A percentile compares a stretch with the other conserved stretches of the same genome.
Evolutionary conservation across 1,140 invertebrate species (phyloP).

Genomic region (Heliconius hewitsoni): DNA sequence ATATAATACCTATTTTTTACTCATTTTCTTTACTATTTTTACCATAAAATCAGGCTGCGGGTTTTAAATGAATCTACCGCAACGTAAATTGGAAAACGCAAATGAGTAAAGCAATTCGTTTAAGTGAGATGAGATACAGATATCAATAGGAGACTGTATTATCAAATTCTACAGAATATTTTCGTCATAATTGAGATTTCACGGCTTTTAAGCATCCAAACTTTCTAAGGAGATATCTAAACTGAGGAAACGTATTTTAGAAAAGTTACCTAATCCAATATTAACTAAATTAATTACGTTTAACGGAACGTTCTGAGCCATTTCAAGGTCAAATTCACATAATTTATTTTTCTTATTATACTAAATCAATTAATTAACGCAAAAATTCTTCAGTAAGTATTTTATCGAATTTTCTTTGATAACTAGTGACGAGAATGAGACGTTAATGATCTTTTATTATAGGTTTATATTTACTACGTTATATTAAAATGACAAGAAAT

Average conservation of each 20-base stretch:
- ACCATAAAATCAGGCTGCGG: neutral
- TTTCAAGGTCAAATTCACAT: neutral
- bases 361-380: neutral
- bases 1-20: neutral
- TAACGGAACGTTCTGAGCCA: neutral
- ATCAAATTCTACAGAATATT: neutral
- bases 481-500: no score
- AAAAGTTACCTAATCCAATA: neutral
- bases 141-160: neutral
- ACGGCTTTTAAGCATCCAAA: neutral
- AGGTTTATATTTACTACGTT: no score
- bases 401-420: neutral
- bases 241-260: neutral
- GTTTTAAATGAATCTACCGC: slow-evolving; percentile 9
- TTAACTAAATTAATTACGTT: neutral
- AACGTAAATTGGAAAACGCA: slow-evolving; percentile 10
- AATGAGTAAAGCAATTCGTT: slow-evolving; percentile 10
- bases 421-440: neutral
- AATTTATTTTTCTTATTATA: neutral
- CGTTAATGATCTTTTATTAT: neutral
- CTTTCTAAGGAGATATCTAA: neutral
- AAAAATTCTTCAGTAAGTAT: neutral
- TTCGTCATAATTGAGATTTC: neutral
- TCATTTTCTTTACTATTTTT: neutral
- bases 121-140: neutral